Conservation (phyloP, 2,113 vertebrate genomes). For the Xiphophorus hellerii region DNA sequence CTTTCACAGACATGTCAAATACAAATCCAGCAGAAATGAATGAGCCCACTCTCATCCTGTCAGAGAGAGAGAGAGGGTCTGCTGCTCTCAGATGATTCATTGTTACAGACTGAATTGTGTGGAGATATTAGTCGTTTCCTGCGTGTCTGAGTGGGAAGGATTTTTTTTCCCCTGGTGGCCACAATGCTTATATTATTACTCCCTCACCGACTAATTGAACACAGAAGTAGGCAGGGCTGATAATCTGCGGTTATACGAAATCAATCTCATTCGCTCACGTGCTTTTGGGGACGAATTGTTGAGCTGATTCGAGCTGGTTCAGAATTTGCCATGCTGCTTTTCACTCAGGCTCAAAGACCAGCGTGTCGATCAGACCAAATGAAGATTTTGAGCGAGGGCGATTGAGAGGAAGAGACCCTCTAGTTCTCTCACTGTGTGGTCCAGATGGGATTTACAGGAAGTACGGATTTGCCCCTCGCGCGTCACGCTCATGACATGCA, state of each 20-base stretch:
- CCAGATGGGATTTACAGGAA: slow-evolving; percentile 41
- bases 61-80: slow-evolving; percentile 9
- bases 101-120: slow-evolving; percentile 46
- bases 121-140: slow-evolving; percentile 54
- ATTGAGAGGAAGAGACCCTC: slow-evolving; percentile 22
- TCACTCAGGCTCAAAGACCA: slow-evolving; percentile 6
- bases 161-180: slow-evolving; percentile 33
- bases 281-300: background rate
- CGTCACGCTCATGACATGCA: slow-evolving; percentile 19
- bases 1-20: background rate
- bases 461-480: slow-evolving; percentile 15
- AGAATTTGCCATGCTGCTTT: slow-evolving; percentile 34
- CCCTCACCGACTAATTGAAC: slow-evolving; percentile 47
- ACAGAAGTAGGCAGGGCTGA: slow-evolving; percentile 26
- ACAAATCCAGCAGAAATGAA: background rate
- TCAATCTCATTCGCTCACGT: background rate
- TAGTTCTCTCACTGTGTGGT: slow-evolving; percentile 11
- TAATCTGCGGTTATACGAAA: slow-evolving; percentile 25
- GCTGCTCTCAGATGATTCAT: slow-evolving; percentile 28
- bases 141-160: slow-evolving; percentile 51
- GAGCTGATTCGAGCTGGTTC: slow-evolving; percentile 18
- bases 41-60: background rate
- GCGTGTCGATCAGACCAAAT: slow-evolving; percentile 15
- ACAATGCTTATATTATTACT: slow-evolving; percentile 45
- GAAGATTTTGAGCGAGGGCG: slow-evolving; percentile 16